These are phyloP conservation scores for Macroglossus sobrinus DNA, from an alignment of 2,113 vertebrate genomes.

Conservation along the genomic window DNA sequence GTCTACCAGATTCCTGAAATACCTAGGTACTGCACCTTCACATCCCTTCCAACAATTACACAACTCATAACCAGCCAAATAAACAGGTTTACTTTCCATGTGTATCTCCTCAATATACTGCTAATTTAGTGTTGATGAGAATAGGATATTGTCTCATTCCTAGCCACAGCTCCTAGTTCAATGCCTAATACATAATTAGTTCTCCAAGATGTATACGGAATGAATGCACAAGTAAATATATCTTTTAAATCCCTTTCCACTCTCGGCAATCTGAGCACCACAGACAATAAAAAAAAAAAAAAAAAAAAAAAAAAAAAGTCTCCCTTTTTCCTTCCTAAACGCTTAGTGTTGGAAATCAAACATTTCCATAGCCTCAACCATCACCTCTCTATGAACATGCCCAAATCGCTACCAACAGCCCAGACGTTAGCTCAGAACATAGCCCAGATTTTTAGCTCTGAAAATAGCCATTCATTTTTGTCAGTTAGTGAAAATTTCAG, in stretches of 20 bases:
- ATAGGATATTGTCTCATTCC: not conserved
- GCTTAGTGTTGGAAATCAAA: conserved; percentile 18
- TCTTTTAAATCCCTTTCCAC: not conserved
- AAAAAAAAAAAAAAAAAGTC: conserved; percentile 3
- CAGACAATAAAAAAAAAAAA: not conserved
- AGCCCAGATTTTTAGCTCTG: not conserved
- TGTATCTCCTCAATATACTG: not conserved
- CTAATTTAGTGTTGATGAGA: conserved; percentile 30
- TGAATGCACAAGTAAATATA: conserved; percentile 18
- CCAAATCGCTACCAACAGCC: not conserved
- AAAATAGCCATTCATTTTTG: not conserved
- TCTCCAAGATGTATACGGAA: not conserved
- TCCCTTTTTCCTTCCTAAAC: not conserved
- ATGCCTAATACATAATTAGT: not conserved
- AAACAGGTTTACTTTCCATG: not conserved
- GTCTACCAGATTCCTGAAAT: conserved; percentile 52
- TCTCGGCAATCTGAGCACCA: not conserved
- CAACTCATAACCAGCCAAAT: not conserved
- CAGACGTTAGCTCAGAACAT: not conserved
- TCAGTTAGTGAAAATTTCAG: not conserved
- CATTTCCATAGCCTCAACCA: not conserved
- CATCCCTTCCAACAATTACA: not conserved
- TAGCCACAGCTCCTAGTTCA: not conserved
- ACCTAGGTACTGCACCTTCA: not conserved
- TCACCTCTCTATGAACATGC: not conserved